Percentiles rank a stretch among this genome's conserved stretches.
These are phyloP conservation scores for Ladona fulva DNA, from an alignment of 1,140 invertebrate genomes.

Conservation along the genomic window DNA sequence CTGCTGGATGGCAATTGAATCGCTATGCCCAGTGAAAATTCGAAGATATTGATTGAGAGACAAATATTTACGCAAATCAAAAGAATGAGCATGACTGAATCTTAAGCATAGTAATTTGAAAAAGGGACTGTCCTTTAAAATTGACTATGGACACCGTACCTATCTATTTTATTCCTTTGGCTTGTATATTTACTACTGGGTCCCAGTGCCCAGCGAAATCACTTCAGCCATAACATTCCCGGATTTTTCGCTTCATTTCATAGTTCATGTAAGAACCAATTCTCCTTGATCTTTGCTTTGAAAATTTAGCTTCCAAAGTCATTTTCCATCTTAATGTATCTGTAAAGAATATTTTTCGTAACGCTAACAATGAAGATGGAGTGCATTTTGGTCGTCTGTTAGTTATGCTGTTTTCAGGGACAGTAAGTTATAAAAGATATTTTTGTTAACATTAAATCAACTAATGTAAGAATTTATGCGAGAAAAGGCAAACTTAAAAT, in stretches of 20 bases:
- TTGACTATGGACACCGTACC: no score
- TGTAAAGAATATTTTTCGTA: neutral
- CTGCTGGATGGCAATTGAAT: no score
- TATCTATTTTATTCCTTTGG: no score
- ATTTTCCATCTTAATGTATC: neutral
- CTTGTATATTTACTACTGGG: no score
- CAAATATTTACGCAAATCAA: no score
- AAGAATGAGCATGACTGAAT: no score
- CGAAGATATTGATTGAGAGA: no score
- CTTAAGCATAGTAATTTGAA: no score
- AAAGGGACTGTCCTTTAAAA: no score
- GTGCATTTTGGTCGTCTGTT: neutral
- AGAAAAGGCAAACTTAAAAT: neutral
- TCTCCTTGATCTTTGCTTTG: neutral
- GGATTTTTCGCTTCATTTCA: no score
- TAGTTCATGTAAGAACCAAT: neutral
- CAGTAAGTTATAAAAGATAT: neutral
- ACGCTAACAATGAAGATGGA: neutral
- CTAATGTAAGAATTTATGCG: neutral
- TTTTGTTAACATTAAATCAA: neutral
- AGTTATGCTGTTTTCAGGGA: neutral
- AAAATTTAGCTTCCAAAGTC: neutral
- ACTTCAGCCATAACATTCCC: neutral
- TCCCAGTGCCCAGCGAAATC: neutral
- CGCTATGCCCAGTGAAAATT: no score